Conservation (phyloP, 2,113 vertebrate species). For the Neodontobutis hainanensis region DNA sequence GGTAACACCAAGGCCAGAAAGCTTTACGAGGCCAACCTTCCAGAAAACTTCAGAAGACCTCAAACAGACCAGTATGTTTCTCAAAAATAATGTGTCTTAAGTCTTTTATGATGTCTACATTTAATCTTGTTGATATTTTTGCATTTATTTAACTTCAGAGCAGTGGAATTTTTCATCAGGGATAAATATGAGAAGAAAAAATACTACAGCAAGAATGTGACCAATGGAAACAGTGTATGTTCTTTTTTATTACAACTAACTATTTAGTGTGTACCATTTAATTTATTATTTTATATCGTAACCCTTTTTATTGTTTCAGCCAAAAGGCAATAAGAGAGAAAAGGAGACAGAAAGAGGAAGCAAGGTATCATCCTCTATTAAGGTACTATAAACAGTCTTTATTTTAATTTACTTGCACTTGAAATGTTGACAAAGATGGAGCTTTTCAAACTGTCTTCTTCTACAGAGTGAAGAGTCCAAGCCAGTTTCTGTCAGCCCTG, state of each 20-base stretch:
- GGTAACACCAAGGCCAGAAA: conserved; percentile 92
- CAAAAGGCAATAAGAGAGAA: conserved; percentile 87
- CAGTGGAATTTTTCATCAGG: conserved; percentile 97
- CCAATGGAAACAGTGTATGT: conserved; percentile 88
- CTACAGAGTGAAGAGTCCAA: conserved; percentile 87
- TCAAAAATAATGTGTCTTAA: neutral
- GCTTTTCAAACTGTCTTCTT: neutral
- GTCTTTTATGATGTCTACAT: neutral
- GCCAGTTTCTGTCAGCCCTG: conserved; percentile 84
- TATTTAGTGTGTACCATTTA: neutral
- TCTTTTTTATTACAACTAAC: conserved; percentile 20
- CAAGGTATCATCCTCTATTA: conserved; percentile 67
- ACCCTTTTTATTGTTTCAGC: conserved; percentile 37
- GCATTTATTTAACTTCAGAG: conserved; percentile 79
- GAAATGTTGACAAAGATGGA: neutral
- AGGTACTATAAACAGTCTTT: conserved; percentile 21
- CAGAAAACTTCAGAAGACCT: conserved; percentile 86
- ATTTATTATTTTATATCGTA: neutral
- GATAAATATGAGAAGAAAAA: conserved; percentile 99
- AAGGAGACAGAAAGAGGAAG: conserved; percentile 84
- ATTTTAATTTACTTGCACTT: neutral
- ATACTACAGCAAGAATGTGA: conserved; percentile 91
- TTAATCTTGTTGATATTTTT: neutral
- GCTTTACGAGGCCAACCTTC: conserved; percentile 84
- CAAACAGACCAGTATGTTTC: conserved; percentile 76